Percentiles rank a stretch among this genome's conserved stretches.
phyloP scores from a whole-genome alignment of 2,888 invertebrate genomes.

The Neuroscelio doddi region DNA sequence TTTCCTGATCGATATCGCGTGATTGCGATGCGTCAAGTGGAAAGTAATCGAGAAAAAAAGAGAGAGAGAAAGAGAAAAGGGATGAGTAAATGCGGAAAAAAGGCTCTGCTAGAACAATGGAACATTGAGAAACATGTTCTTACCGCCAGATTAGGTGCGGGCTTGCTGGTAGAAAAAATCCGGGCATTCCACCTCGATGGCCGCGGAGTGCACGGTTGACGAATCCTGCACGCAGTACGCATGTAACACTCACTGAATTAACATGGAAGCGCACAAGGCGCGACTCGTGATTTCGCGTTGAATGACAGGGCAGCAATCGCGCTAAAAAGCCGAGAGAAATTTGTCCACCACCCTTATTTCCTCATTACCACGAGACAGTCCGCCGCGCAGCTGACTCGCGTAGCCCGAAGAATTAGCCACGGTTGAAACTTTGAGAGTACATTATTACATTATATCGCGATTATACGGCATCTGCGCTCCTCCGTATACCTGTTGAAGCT shows the following conservation, averaged over 20 bases:
- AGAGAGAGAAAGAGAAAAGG: neutral
- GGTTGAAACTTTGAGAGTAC: neutral
- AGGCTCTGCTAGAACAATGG: neutral
- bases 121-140: neutral
- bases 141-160: conserved; percentile 25
- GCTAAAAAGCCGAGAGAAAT: conserved; percentile 4
- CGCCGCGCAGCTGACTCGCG: neutral
- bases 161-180: conserved; percentile 6
- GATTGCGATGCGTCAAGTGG: conserved; percentile 8
- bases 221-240: conserved; percentile 12
- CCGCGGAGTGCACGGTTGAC: conserved; percentile 1
- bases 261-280: neutral
- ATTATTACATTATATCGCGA: conserved; percentile 2
- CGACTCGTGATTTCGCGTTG: neutral
- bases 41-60: neutral
- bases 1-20: conserved; percentile 37
- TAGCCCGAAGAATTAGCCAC: neutral
- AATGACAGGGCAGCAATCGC: conserved; percentile 3
- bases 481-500: conserved; percentile 9
- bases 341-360: conserved; percentile 1
- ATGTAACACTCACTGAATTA: conserved; percentile 20
- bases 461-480: conserved; percentile 2
- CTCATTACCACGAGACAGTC: neutral
- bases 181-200: conserved; percentile 10
- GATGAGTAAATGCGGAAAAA: conserved; percentile 3